Base-by-base conservation (phyloP, 1,140 invertebrate genomes). In the Hydropsyche tenuis region DNA sequence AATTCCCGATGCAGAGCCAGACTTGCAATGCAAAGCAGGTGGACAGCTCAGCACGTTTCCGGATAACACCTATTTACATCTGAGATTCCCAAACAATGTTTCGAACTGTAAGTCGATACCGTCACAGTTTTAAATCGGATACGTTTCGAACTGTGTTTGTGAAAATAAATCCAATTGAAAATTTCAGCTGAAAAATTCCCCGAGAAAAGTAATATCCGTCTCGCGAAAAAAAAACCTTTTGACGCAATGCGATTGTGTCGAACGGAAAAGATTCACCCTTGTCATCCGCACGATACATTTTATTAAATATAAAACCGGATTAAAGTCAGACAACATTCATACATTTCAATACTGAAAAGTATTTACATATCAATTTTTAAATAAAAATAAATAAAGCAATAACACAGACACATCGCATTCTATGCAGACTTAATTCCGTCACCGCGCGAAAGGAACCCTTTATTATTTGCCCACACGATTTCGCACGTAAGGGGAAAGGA, bases 41-140 rank as follows among this genome's bases (percentile, higher is more conserved):
- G 68, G 68, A 70, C 68, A 70, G 25, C 68, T 56, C 68, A 70
- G 68, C 68, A 70, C 68, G 68, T 70, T 70, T 70, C 37, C 7
- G 27, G n/a, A 25, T 43, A 56, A 70, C 45, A 68, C 20, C 65
- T 43, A 68, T 60, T 60, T 60, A 60, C 56, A 25, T 22, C 20
- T 25, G 7, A 12, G 23, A 25, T 60, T 60, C 56, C 25, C 56
- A 53, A 53, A 53, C 51, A 14, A 18, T 53, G 48, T 18, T 18
- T 18, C 9, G n/a, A 9, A 37, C 30, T 37, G 30, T 37, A 37
- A 37, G 30, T 9, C 30, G 30, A 37, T 37, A 37, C 3, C 9
- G 30, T 37, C 9, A 37, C 9, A 37, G 30, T 37, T 37, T 37
- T 37, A 37, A 37, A 37, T 37, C 9, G 4, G 14, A 60, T 14